Base-by-base conservation (phyloP, 2,113 vertebrate species). In the Mastomys natalensis region DNA sequence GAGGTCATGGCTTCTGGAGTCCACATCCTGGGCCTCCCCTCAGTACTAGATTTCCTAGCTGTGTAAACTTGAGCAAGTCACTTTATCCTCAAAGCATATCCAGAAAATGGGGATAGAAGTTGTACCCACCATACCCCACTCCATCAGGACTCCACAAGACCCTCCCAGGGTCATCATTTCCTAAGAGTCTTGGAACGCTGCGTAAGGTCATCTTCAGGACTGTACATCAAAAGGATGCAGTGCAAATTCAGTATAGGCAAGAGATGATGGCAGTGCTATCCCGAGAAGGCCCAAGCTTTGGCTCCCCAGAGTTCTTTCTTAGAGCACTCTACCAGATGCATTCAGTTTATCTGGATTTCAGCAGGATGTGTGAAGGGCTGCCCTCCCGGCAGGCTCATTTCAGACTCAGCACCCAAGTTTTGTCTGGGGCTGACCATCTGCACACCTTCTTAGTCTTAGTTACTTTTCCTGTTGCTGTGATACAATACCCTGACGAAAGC, bases 281-380 rank as follows among this genome's bases (percentile, higher is more conserved):
- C 22, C 11, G 55, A 55, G 40, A 37, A 31, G 29, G 74, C 1
- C 10, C 55, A 62, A 15, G 34, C 2, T 17, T 87, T 40, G 22
- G 17, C 26, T 76, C 55, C 55, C 40, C 4, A 10, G 74, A 11
- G 22, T 7, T 58, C 43, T 22, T 26, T 87, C 78, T 26, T 48
- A 21, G 5, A 10, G 4, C 55, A 11, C 15, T 17, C 68, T 29
- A 8, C 3, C 22, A 26, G 16, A 43, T 13, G 31, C 21, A 7
- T 22, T 74, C 53, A 6, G 51, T 29, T 58, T 16, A 73, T 48
- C 40, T 37, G 22, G 76, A 5, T 76, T 17, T 21, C 6, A 19
- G 31, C 51, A 17, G 24, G 3, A 0, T 0, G 0, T n/a, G 55
- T 51, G 85, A 62, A 60, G 5, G 51, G 13, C 34, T 78, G 84